Conservation (phyloP, 2,888 invertebrate species). For the Caenorhabditis sp. region DNA sequence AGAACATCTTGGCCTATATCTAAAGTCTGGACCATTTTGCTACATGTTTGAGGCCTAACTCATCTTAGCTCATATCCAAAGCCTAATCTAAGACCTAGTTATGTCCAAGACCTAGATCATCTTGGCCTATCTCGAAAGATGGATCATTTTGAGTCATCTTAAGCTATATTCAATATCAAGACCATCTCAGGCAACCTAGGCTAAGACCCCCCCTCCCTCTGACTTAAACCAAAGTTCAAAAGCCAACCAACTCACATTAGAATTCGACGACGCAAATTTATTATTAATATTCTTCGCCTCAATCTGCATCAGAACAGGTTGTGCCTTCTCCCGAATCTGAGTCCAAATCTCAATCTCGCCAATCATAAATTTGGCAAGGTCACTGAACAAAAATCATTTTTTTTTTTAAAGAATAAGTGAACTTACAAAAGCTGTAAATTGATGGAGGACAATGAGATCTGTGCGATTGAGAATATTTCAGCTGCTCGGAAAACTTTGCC, state of each 20-base stretch:
- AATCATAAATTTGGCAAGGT: conserved; percentile 18
- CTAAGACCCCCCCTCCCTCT: no score
- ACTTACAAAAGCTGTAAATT: conserved; percentile 21
- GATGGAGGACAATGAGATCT: conserved; percentile 6
- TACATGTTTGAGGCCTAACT: no score
- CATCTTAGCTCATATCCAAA: no score
- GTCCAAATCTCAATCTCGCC: conserved; percentile 49
- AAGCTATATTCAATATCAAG: no score
- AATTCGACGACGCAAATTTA: conserved; percentile 37
- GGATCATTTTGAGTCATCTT: no score
- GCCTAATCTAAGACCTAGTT: no score
- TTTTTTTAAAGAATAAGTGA: neutral
- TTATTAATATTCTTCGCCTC: conserved; percentile 52
- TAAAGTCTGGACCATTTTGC: no score
- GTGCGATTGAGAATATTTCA: conserved; percentile 29
- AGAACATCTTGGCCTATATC: no score
- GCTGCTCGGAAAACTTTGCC: conserved; percentile 8
- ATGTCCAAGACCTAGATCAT: no score
- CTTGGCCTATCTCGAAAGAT: no score
- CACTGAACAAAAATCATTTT: conserved; percentile 9
- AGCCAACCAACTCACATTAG: conserved; percentile 14
- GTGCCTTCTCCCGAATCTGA: conserved; percentile 51
- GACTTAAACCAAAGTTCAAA: no score
- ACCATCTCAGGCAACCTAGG: no score
- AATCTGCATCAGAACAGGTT: conserved; percentile 58